These are phyloP conservation scores for Petrocephalus sullivani DNA, from an alignment of 2,797 vertebrate genomes.

Conservation along the genomic window DNA sequence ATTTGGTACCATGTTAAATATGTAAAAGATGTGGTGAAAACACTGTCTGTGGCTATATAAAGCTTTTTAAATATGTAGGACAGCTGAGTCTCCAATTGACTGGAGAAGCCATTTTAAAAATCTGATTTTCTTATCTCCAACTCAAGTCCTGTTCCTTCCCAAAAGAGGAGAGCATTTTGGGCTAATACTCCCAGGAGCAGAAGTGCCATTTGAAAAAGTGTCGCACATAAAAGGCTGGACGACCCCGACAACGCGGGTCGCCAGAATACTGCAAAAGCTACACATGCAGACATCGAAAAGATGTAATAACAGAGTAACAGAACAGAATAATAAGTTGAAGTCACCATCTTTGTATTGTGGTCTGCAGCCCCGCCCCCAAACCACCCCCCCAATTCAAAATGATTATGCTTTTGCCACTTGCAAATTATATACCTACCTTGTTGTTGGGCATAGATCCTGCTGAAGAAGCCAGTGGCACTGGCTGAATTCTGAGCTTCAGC, in stretches of 20 bases:
- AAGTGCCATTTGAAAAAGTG: neutral
- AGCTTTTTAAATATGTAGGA: neutral
- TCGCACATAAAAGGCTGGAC: neutral
- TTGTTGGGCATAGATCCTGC: constrained; percentile 70
- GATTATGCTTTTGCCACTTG: neutral
- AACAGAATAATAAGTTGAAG: neutral
- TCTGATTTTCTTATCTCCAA: neutral
- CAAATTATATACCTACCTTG: constrained; percentile 64
- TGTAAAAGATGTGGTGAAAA: neutral
- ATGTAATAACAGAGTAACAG: neutral
- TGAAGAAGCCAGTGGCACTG: constrained; percentile 73
- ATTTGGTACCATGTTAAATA: neutral
- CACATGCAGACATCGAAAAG: neutral
- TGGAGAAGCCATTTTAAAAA: neutral
- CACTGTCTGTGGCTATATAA: neutral
- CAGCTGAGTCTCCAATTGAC: neutral
- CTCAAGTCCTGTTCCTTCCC: neutral
- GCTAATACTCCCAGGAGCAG: neutral
- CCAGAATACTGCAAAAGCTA: neutral
- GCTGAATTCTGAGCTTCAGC: constrained; percentile 84
- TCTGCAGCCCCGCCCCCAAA: neutral
- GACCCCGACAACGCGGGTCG: neutral
- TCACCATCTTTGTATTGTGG: neutral
- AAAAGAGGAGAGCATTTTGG: neutral
- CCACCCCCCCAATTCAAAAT: neutral